Evolutionary conservation across 30 jellyfish, hydroid and myxozoan species (phyloP), one percentile per base, ranked within the genome.

Genomic region (Aurelia aurita): DNA sequence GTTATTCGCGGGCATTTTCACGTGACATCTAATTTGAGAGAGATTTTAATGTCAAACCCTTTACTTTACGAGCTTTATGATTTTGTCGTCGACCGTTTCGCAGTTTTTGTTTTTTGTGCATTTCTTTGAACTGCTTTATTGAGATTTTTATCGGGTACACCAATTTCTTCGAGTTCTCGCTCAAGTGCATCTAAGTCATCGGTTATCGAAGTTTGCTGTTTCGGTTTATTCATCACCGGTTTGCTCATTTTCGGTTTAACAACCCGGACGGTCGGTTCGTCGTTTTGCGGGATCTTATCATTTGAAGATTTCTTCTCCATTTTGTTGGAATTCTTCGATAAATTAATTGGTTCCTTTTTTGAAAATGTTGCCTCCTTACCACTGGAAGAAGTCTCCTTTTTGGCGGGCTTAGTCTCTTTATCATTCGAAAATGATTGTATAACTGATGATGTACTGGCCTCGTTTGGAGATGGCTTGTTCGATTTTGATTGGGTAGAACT

Each of bases 121-220:
- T 23, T 58, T 39, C 51, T 39, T 39, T 39, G 51, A 39, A 39
- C 7, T 39, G 51, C 0, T 39, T 39, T 39, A 39, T 39, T 39
- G 51, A 39, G 9, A 39, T 6, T 18, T 32, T 22, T 18, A 10
- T 61, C 20, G 16, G 29, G 35, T 22, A 74, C 32, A 2, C 86
- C 86, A 54, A 74, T 55, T 74, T 74, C 86, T 58, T 74, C 86
- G 22, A 74, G 86, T 34, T 74, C 86, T 22, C 63, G 31, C 39
- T 74, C 86, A 22, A 74, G 74, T 39, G 58, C 86, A 7, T 74
- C 86, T 5, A 74, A 61, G 29, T 74, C 86, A 57, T 74, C 86
- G 26, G 43, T 46, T 7, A 74, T 53, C 26, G 62, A 44, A 20
- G 73, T 55, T 55, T 74, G 57, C 47, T 54, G 51, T 15, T 39